Evolutionary conservation across 1,140 invertebrate genomes (phyloP), one percentile per base, ranked within the genome.

Genomic region (Rhynchophorus ferrugineus): DNA sequence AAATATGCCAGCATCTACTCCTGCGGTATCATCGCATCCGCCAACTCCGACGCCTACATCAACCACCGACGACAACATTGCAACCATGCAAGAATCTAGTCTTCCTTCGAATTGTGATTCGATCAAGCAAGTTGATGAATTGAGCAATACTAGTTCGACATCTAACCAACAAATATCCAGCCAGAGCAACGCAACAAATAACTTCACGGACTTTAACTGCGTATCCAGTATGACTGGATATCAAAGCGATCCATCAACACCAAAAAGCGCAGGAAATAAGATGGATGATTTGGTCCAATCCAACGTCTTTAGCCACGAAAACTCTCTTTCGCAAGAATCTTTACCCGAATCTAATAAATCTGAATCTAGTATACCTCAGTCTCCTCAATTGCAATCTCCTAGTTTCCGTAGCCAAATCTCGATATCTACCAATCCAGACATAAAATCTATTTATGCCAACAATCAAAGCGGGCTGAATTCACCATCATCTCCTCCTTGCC

Each of bases 21-120:
- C 61, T 58, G 56, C 62, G 17, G 61, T 65, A 34, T 68, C 68
- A 52, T 68, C 65, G n/a, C 69, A 69, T 61, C 68, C 67, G 41
- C 61, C 69, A 7, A 70, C 69, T 13, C 67, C 67, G 8, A 69
- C 65, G 35, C 68, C 67, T n/a, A 66, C 68, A 18, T 68, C 66
- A 19, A 70, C 69, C 7, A 69, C 69, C 16, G 69, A 70, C 56
- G 69, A 70, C 46, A 62, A 64, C 57, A 51, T 64, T 37, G 60
- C 61, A 21, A 65, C 55, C 41, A 67, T 62, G 39, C 66, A 64
- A 60, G 66, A 68, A 20, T 46, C 54, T 18, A 61, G 59, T 64
- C 61, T 67, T 61, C 66, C 65, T 22, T 49, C 68, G 9, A 68
- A 65, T 54, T 58, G 41, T 24, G 65, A 65, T 42, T 63, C 60